Evolutionary conservation across 2,113 vertebrate species (phyloP), one percentile per base, ranked within the genome.

Genomic region (Chaetura pelagica): DNA sequence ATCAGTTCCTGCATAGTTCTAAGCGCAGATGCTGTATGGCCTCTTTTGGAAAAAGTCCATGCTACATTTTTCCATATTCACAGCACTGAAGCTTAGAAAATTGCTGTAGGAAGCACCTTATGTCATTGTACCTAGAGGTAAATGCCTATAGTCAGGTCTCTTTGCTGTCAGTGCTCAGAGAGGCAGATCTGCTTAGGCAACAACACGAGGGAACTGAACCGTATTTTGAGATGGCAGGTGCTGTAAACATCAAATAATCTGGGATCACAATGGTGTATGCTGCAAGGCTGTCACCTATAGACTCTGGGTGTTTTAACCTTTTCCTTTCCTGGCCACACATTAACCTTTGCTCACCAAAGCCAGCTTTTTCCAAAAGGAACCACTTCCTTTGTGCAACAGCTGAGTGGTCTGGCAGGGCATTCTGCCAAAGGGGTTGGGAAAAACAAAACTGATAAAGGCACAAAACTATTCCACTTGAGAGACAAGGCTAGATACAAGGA

Each of bases 21-120:
- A 79, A 75, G 27, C 17, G 63, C 11, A 20, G 1, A 1, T 34
- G 22, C 7, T 66, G 2, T 34, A 22, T 0, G 0, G 10, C 40
- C 22, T 63, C 1, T 59, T 26, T 84, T 38, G 29, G 34, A 80
- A 48, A 58, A 10, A 27, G 4, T 59, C 22, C 2, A 1, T 15
- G 4, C 13, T 68, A 23, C 10, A 12, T n/a, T 9, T 79, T 89
- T 48, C 24, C 42, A 42, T 12, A 26, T 20, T 55, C 26, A 46
- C 34, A 34, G 7, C 6, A 62, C n/a, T 81, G 49, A 46, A 69
- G 23, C 19, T 83, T 79, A 24, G 62, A 79, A 59, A 55, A 11
- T 21, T 61, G 17, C 7, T 21, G 7, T 16, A 73, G n/a, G 34
- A 88, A 92, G 61, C 21, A 68, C 1, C 15, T 59, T 35, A 40